Evolutionary conservation across 2,888 invertebrate genomes (phyloP).

Genomic region (Dicyrtoma fusca): DNA sequence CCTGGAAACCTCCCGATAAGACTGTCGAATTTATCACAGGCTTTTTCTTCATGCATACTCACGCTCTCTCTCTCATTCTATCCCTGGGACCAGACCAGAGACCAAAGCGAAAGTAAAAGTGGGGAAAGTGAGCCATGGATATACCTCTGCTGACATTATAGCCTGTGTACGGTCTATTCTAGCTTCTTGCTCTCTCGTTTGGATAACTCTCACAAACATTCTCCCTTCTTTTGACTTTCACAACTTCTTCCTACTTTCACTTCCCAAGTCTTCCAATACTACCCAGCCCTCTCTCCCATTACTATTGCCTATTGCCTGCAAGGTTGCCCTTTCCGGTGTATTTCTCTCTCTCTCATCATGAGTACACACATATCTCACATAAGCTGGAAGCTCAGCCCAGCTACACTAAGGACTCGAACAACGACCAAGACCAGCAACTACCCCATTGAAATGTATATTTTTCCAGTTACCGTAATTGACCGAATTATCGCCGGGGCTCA

Average conservation of each 20-base stretch:
- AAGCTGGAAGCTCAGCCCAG: no score
- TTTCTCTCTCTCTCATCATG: neutral
- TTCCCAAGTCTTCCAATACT: neutral
- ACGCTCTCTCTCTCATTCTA: neutral
- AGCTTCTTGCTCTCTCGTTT: conserved; percentile 26
- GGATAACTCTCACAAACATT: neutral
- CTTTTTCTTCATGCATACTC: conserved; percentile 37
- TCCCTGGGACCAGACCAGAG: neutral
- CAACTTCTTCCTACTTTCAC: neutral
- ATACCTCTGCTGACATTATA: conserved; percentile 31
- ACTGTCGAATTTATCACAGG: conserved; percentile 55
- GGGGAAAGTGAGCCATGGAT: conserved; percentile 21
- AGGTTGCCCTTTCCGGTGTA: conserved; percentile 28
- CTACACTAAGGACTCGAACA: neutral
- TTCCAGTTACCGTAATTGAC: no score
- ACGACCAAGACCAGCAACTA: no score
- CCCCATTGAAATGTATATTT: no score
- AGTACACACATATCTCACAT: no score
- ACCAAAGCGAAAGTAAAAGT: neutral
- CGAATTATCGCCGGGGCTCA: no score
- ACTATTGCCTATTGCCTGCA: conserved; percentile 31
- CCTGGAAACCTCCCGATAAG: conserved; percentile 57
- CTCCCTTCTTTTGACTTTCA: conserved; percentile 10
- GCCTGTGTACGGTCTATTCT: conserved; percentile 23
- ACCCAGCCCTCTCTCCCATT: neutral